A percentile compares a stretch with the other conserved stretches of the same genome.
These are phyloP conservation scores for Cheracebus regulus DNA, from an alignment of 2,797 vertebrate species.

Conservation along the genomic window DNA sequence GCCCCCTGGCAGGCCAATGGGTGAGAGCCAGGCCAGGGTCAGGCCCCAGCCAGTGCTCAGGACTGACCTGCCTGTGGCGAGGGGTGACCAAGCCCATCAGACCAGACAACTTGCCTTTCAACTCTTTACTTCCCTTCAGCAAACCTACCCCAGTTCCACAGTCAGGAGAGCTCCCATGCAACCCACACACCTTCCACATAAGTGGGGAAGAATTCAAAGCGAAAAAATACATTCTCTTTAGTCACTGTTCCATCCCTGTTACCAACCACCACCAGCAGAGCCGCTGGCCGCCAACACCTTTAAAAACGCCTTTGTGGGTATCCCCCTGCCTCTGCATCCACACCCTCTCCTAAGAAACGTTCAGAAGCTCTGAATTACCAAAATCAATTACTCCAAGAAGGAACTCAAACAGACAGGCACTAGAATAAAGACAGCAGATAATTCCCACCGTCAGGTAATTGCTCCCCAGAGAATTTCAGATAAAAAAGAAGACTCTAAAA, in stretches of 20 bases:
- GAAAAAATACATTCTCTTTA: neutral
- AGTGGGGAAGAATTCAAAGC: neutral
- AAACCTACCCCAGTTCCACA: neutral
- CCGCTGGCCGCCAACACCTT: neutral
- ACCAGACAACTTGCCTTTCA: neutral
- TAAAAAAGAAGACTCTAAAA: conserved; percentile 71
- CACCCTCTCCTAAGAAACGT: conserved; percentile 40
- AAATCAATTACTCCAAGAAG: conserved; percentile 71
- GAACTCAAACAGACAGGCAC: conserved; percentile 65
- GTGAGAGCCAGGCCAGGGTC: neutral
- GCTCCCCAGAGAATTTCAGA: conserved; percentile 67
- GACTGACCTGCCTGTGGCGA: neutral
- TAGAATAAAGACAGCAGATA: conserved; percentile 71
- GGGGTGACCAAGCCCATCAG: neutral
- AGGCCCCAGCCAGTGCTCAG: neutral
- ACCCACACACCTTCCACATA: neutral
- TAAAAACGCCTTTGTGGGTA: neutral
- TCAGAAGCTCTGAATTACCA: conserved; percentile 69
- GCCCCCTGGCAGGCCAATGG: neutral
- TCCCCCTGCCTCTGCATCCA: neutral
- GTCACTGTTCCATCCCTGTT: neutral
- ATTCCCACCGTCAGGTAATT: conserved; percentile 70
- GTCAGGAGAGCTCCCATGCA: neutral
- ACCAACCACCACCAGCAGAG: neutral
- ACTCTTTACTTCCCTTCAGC: neutral